Percentiles rank a stretch among this genome's conserved stretches.
Conservation (phyloP, 92 coral and sea anemone genomes). For the Epizoanthus rinbou region DNA sequence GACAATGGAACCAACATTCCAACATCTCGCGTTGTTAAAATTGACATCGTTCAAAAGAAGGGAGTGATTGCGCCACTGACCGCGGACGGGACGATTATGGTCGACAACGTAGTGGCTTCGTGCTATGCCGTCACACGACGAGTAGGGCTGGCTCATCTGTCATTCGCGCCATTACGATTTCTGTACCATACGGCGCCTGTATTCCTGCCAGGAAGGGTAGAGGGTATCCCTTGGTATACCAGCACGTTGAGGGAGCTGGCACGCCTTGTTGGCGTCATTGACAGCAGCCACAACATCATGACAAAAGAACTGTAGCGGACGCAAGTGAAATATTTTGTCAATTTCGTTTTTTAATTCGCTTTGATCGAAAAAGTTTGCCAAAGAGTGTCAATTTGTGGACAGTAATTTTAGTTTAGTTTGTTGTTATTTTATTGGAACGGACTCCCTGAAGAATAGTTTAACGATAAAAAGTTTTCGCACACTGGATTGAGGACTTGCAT, state of each 20-base stretch:
- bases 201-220: background rate
- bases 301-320: background rate
- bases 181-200: slow-evolving; percentile 51
- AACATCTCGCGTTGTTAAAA: slow-evolving; percentile 55
- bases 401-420: background rate
- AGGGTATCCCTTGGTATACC: background rate
- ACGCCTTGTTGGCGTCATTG: slow-evolving; percentile 12
- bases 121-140: slow-evolving; percentile 78
- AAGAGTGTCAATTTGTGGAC: background rate
- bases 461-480: background rate
- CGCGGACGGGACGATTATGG: slow-evolving; percentile 74
- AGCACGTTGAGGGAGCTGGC: background rate
- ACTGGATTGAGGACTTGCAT: background rate
- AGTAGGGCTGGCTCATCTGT: slow-evolving; percentile 67
- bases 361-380: background rate
- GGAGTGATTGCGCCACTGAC: slow-evolving; percentile 91
- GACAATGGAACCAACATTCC: slow-evolving; percentile 46
- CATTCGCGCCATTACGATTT: slow-evolving; percentile 74
- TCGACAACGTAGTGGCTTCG: slow-evolving; percentile 81
- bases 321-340: background rate
- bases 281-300: background rate
- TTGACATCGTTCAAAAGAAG: slow-evolving; percentile 43
- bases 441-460: background rate
- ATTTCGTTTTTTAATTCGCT: background rate
- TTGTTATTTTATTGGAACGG: background rate